Evolutionary conservation across 2,888 invertebrate species (phyloP), one percentile per base, ranked within the genome.

Genomic region (Uloborus plumipes): DNA sequence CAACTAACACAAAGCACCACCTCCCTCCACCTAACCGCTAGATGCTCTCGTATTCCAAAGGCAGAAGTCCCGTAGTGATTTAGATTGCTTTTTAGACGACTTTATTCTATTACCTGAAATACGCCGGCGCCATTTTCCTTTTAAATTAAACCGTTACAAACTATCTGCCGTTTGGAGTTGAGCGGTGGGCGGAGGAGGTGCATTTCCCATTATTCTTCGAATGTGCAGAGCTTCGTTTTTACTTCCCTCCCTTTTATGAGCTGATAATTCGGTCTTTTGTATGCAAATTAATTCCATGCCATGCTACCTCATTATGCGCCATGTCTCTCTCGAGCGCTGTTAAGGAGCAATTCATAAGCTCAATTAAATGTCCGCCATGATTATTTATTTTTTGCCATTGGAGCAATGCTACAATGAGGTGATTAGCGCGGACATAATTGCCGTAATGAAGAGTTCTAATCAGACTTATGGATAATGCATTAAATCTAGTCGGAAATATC

Each of bases 191-290:
- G 2, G 50, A 26, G 51, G 15, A 15, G 31, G 14, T 11, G 3
- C 3, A 39, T 31, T 62, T 31, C 62, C 62, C 62, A 20, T 26
- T 22, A 20, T 16, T 62, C n/a, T 62, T 31, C 31, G 20, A 62
- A 26, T 14, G 20, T 39, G 39, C 11, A 11, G 14, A 31, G 62
- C 53, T 61, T 16, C 59, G 20, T 55, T 51, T 58, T 58, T 59
- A 16, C 16, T 16, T 49, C 62, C 22, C 16, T 26, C 31, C 49
- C 66, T 67, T 71, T 79, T 79, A 79, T 72, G 79, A 79, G 71
- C 79, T 79, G 79, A 65, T 79, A 79, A 79, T 79, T 72, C 72
- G 72, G 79, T 79, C 79, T 66, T 79, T 79, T 79, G 79, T 79
- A 79, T 79, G 79, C 79, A 79, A 79, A 79, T 79, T 72, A 79